Evolutionary conservation across 1,140 invertebrate species (phyloP), one percentile per base, ranked within the genome.

Genomic region (Littorina saxatilis): DNA sequence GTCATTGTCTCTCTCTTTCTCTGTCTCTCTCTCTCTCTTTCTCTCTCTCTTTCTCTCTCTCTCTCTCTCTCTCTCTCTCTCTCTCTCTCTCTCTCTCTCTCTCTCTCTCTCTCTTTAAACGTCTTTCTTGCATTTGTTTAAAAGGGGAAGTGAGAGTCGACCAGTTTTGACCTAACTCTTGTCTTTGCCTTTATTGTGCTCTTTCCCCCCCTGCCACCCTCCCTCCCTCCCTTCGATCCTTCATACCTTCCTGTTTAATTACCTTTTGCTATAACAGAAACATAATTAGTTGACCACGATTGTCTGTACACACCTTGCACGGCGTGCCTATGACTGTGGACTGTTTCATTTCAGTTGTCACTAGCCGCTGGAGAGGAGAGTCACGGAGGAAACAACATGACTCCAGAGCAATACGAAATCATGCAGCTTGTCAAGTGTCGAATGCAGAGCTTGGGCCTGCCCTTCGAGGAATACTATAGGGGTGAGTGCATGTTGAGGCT

Each of bases 331-430:
- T n/a, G n/a, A n/a, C n/a, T n/a, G n/a, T n/a, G n/a, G n/a, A n/a
- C n/a, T n/a, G n/a, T n/a, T n/a, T n/a, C 43, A 15, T 79, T 83
- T 15, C 80, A 91, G 90, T 85, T 90, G 58, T 90, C 87, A 39
- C 72, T 90, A 52, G 88, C 87, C 66, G 82, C 88, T 84, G 84
- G 73, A 35, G 85, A 87, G 39, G 86, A 87, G 27, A 70, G 82
- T 5, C 47, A 97, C 91, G 96, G 96, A 0, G 94, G 95, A 75
- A 97, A 96, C 90, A 95, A 95, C 27, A 96, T 98, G 89, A 96
- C 97, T 91, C 98, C 98, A 77, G 98, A 99, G 91, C 92, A 97
- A 50, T 97, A 98, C 0, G 98, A 99, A 93, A 99, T 99, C 58
- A 96, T 96, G 0, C 99, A 99, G 91, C 92, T 99, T 83, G 98